Evolutionary conservation across 1,140 invertebrate species (phyloP).

Genomic region (Hypothenemus hampei): DNA sequence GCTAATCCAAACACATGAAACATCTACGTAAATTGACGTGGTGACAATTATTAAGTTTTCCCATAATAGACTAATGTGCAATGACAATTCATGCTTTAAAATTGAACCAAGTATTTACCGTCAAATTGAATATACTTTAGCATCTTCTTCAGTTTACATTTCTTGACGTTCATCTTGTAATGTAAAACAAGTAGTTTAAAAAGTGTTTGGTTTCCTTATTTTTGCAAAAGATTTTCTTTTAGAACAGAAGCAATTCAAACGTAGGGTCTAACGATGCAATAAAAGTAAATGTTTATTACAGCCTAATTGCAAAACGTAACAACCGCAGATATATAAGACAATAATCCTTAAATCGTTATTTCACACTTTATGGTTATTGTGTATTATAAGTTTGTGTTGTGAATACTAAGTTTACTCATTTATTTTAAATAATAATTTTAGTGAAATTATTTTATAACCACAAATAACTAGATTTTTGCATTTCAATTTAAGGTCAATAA

Average conservation of each 20-base stretch:
- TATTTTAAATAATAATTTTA: too few species aligned
- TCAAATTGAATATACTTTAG: not conserved
- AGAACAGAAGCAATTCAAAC: constrained; percentile 5
- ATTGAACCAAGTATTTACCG: not conserved
- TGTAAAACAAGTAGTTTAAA: too few species aligned
- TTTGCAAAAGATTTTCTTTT: too few species aligned
- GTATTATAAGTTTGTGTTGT: not conserved
- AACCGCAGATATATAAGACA: not conserved
- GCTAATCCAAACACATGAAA: constrained; percentile 1
- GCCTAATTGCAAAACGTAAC: constrained; percentile 4
- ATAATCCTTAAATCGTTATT: not conserved
- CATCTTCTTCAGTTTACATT: not conserved
- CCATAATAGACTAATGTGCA: not conserved
- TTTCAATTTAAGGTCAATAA: too few species aligned
- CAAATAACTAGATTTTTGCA: too few species aligned
- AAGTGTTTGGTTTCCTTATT: too few species aligned
- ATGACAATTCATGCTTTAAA: not conserved
- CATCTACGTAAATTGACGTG: constrained; percentile 1
- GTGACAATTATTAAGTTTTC: not conserved
- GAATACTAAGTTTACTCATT: constrained; percentile 5
- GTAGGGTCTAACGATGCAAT: constrained; percentile 3
- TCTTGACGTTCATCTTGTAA: not conserved
- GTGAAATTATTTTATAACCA: too few species aligned
- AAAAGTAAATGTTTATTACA: constrained; percentile 3
- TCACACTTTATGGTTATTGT: not conserved